These are phyloP conservation scores for Dicyrtoma fusca DNA, from an alignment of 2,888 invertebrate genomes.

Conservation along the genomic window DNA sequence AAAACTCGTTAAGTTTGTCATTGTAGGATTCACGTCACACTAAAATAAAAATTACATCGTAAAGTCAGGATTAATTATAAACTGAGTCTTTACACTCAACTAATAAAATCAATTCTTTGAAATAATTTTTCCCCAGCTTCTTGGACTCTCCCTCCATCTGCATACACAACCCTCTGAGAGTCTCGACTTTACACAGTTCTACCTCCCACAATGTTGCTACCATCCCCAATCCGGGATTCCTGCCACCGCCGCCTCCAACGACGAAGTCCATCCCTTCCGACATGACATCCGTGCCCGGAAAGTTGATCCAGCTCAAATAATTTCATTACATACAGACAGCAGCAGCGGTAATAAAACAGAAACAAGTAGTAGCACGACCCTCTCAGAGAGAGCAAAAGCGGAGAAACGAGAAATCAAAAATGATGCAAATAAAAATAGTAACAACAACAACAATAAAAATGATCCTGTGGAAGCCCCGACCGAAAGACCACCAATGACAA, in stretches of 20 bases:
- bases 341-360: no score
- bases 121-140: neutral
- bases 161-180: no score
- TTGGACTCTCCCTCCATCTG: neutral
- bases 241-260: neutral
- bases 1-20: no score
- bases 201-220: conserved; percentile 52
- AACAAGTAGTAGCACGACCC: no score
- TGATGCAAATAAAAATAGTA: neutral
- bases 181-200: conserved; percentile 50
- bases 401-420: neutral
- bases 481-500: no score
- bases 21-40: no score
- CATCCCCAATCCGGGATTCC: conserved; percentile 29
- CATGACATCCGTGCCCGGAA: conserved; percentile 14
- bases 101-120: no score
- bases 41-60: no score
- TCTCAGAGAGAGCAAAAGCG: neutral
- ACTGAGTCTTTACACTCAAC: neutral
- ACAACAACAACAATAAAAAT: neutral
- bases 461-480: no score
- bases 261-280: neutral
- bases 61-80: neutral
- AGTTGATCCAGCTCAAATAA: neutral
- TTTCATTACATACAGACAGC: no score